Evolutionary conservation across 2,113 vertebrate species (phyloP), one percentile per base, ranked within the genome.

Genomic region (Strigops habroptila): DNA sequence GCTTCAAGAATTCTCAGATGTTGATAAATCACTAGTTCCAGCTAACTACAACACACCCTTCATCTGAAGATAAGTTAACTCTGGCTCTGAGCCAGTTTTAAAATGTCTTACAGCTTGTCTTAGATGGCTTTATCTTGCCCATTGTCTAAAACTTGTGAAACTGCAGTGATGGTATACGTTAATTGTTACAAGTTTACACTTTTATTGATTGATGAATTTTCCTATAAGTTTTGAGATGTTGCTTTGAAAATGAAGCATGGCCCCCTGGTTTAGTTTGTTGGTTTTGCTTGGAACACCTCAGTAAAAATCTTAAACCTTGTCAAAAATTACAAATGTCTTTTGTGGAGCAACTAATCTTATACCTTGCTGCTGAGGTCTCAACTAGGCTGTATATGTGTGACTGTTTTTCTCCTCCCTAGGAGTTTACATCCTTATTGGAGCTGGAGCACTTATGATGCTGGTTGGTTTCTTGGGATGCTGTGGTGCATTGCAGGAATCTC

Each of bases 391-490:
- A 14, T 30, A 35, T 5, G 8, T 17, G 12, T 25, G 1, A 84
- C 15, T 86, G 6, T 83, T 78, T 33, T 30, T n/a, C 24, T 79
- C 7, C 7, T 68, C 73, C 39, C 5, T 85, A 99, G 99, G 99
- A 69, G 98, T 99, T 37, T 99, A 99, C 87, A 98, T 99, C 89
- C 97, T 99, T 68, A 99, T 99, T 68, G 99, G 97, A 82, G 99
- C 98, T 23, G 99, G 99, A 37, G 99, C 99, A 5, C 98, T 99
- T 88, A 99, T 99, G 98, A 99, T 99, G 99, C 93, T 99, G 35
- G 99, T 99, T 95, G 99, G 99, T 5, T 99, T 99, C 97, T 97
- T 99, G 86, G 99, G 99, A 94, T 99, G 99, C 91, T 99, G 99
- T 80, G 99, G 99, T 33, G 99, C 99, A 2, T 98, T 99, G 88